Evolutionary conservation across 2,888 invertebrate species (phyloP).

Genomic region (Euplagia quadripunctaria): DNA sequence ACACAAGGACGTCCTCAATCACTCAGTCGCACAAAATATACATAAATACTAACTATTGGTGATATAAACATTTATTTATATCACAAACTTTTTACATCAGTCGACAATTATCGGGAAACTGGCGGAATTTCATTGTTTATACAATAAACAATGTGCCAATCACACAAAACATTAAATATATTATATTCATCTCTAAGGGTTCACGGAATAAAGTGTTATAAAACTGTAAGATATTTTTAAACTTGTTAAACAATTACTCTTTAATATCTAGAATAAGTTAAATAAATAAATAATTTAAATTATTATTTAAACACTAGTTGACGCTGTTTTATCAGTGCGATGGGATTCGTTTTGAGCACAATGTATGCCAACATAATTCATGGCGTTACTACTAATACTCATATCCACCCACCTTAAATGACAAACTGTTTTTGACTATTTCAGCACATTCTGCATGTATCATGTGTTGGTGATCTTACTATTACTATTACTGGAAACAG

Average conservation of each 20-base stretch:
- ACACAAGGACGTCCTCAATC: constrained; percentile 87
- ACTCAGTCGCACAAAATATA: constrained; percentile 81
- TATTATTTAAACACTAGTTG: constrained; percentile 78
- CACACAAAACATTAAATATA: constrained; percentile 55
- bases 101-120: constrained; percentile 80
- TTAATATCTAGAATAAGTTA: constrained; percentile 84
- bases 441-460: constrained; percentile 21
- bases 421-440: constrained; percentile 41
- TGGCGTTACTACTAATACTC: constrained; percentile 53
- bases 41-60: constrained; percentile 81
- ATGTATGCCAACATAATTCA: constrained; percentile 48
- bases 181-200: constrained; percentile 44
- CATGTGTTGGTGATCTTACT: neutral
- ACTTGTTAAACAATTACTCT: constrained; percentile 69
- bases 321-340: constrained; percentile 65
- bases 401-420: constrained; percentile 50
- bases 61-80: constrained; percentile 81
- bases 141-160: constrained; percentile 72
- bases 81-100: constrained; percentile 86
- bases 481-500: constrained; percentile 9
- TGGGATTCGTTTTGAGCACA: constrained; percentile 66
- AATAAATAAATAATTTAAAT: constrained; percentile 86
- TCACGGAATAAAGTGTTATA: constrained; percentile 46
- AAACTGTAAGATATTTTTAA: constrained; percentile 54
- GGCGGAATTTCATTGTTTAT: constrained; percentile 73